Conservation (phyloP, 2,797 vertebrate species). For the Cuniculus paca region DNA sequence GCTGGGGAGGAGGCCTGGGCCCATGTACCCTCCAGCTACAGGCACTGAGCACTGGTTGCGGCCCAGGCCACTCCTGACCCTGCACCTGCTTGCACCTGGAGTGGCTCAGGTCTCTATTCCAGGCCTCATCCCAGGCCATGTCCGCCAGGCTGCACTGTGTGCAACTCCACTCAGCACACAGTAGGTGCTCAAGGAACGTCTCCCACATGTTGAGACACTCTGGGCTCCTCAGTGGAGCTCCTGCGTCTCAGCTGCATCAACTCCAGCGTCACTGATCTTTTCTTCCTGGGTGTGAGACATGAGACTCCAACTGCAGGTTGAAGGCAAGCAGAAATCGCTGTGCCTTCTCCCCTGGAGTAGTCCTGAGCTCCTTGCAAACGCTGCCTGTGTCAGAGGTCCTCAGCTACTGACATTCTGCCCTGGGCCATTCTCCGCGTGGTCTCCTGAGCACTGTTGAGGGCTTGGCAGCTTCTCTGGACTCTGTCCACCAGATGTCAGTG, state of each 20-base stretch:
- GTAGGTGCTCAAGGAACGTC: neutral
- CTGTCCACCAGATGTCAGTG: neutral
- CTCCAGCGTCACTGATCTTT: neutral
- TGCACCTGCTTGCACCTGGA: neutral
- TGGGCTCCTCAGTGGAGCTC: fast-evolving
- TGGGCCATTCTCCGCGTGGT: neutral
- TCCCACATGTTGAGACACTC: fast-evolving
- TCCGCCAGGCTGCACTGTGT: neutral
- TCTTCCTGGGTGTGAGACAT: neutral
- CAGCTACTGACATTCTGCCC: too few relatives aligned
- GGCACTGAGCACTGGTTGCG: fast-evolving
- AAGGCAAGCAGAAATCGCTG: neutral
- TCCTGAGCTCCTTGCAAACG: neutral
- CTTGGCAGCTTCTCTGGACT: neutral
- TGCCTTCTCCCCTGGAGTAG: too few relatives aligned
- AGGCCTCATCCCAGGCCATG: neutral
- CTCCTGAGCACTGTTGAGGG: neutral
- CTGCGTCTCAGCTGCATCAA: neutral
- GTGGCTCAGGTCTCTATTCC: neutral
- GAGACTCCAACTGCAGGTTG: neutral
- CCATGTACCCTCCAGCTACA: neutral
- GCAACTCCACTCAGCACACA: neutral
- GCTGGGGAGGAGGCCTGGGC: neutral
- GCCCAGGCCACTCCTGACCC: neutral
- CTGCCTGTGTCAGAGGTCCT: fast-evolving